Evolutionary conservation across 2,888 invertebrate species (phyloP).

Genomic region (Didymodactylos carnosus): DNA sequence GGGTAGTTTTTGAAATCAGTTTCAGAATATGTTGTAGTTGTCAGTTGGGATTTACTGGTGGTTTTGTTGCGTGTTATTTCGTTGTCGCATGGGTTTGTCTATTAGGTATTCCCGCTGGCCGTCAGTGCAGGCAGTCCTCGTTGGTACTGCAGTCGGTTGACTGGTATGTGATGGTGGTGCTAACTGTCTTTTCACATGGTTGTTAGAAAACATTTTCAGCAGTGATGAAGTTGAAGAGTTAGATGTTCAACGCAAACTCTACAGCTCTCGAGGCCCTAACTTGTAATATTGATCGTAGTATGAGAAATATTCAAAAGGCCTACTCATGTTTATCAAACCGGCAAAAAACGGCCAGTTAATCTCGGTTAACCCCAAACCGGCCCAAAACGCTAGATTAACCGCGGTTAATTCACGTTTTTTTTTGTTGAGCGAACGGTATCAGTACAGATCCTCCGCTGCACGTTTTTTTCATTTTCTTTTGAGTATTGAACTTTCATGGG

Average conservation of each 20-base stretch:
- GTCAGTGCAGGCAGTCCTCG: background rate
- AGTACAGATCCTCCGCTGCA: too few species aligned
- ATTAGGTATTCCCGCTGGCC: background rate
- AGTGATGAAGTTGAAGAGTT: background rate
- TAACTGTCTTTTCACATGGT: background rate
- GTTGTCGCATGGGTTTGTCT: background rate
- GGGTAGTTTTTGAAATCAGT: background rate
- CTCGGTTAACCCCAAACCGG: too few species aligned
- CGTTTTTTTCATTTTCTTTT: too few species aligned
- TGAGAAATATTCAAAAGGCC: background rate
- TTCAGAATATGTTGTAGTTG: background rate
- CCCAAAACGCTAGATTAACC: too few species aligned
- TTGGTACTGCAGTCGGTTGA: too few species aligned
- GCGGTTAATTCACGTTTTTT: too few species aligned
- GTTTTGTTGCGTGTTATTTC: background rate
- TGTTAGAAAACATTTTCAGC: background rate
- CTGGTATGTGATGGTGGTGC: background rate
- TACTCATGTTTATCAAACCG: too few species aligned
- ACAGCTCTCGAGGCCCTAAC: background rate
- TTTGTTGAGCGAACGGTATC: too few species aligned
- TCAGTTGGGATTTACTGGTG: background rate
- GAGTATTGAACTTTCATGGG: too few species aligned
- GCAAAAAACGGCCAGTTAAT: too few species aligned
- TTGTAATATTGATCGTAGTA: background rate
- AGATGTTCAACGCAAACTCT: background rate